Conservation (phyloP, 2,888 invertebrate genomes). For the Amphipoea lucens region DNA sequence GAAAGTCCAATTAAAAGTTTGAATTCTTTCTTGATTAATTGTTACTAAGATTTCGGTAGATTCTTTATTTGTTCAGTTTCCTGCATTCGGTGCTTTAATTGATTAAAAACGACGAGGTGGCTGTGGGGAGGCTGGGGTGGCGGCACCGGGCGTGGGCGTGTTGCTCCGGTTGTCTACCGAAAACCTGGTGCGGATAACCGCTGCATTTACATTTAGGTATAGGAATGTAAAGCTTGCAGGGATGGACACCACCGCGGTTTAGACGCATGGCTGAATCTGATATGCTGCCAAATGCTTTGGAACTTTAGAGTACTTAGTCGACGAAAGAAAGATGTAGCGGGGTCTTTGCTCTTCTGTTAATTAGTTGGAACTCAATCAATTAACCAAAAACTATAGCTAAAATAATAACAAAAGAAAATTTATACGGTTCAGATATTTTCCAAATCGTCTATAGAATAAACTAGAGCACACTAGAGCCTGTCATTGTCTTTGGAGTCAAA, state of each 20-base stretch:
- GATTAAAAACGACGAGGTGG: conserved; percentile 17
- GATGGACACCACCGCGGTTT: neutral
- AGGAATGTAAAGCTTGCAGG: neutral
- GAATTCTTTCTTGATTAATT: conserved; percentile 45
- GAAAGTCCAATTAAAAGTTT: conserved; percentile 62
- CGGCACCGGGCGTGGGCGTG: neutral
- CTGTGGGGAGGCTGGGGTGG: neutral
- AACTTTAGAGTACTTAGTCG: neutral
- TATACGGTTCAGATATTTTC: neutral
- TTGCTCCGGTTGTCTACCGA: neutral
- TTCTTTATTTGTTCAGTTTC: conserved; percentile 27
- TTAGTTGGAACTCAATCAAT: no score
- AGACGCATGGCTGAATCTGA: neutral
- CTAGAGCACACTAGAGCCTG: neutral
- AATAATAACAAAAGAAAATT: neutral
- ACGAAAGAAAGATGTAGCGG: neutral
- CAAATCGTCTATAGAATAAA: neutral
- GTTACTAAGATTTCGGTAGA: conserved; percentile 35
- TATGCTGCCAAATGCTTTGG: neutral
- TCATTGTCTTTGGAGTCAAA: neutral
- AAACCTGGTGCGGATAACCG: no score
- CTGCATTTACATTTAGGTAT: neutral
- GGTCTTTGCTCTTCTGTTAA: neutral
- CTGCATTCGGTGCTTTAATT: conserved; percentile 13
- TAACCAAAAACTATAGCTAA: neutral